These are phyloP conservation scores for Pitta sordida DNA, from an alignment of 2,113 vertebrate genomes.

Conservation along the genomic window DNA sequence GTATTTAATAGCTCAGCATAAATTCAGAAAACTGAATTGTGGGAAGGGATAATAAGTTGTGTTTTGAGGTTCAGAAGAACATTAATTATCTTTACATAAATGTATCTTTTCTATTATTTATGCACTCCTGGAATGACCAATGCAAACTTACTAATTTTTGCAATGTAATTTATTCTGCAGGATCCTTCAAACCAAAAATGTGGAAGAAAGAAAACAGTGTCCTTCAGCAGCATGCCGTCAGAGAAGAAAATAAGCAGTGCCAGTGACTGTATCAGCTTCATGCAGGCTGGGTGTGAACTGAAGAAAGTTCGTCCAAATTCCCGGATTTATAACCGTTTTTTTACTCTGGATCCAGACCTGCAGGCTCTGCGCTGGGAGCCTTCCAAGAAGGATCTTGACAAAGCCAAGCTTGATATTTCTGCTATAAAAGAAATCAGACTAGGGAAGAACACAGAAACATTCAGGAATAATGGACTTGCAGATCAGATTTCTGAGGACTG, in stretches of 20 bases:
- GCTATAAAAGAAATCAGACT: constrained; percentile 91
- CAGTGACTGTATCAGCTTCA: constrained; percentile 93
- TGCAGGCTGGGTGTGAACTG: constrained; percentile 96
- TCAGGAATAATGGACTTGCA: constrained; percentile 89
- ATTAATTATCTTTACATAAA: not conserved
- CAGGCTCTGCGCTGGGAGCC: constrained; percentile 96
- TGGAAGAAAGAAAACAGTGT: constrained; percentile 94
- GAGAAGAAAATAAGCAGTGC: constrained; percentile 98
- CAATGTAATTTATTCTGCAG: constrained; percentile 67
- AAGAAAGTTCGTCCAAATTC: constrained; percentile 96
- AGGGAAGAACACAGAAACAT: constrained; percentile 96
- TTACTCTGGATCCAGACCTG: constrained; percentile 90
- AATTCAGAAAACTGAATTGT: not conserved
- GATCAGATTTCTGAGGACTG: constrained; percentile 95
- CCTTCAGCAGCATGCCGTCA: constrained; percentile 98
- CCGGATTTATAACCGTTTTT: constrained; percentile 94
- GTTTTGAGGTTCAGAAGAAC: not conserved
- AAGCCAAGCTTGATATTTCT: constrained; percentile 90
- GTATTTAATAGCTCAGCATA: not conserved
- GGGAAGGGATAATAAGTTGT: not conserved
- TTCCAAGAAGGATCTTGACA: constrained; percentile 94
- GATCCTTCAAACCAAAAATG: constrained; percentile 92
- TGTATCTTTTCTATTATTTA: not conserved
- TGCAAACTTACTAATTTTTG: not conserved
- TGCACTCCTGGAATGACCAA: not conserved